Conservation (phyloP, 2,113 vertebrate species). For the Donacobius atricapilla region DNA sequence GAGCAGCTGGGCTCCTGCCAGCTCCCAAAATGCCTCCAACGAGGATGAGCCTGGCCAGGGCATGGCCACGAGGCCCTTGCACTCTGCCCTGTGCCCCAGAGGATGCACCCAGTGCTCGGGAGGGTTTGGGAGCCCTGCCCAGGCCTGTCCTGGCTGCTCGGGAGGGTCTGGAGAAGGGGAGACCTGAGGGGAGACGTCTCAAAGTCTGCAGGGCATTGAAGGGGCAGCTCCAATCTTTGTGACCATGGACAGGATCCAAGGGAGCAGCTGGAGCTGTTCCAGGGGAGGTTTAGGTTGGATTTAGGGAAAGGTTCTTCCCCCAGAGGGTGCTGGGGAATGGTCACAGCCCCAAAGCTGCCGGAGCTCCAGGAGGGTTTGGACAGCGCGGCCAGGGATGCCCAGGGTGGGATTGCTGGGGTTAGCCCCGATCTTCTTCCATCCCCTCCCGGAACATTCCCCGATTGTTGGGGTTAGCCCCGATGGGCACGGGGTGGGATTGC, state of each 20-base stretch:
- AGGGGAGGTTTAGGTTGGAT: accelerated
- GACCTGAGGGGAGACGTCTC: no score
- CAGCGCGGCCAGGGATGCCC: accelerated
- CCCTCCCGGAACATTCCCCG: accelerated
- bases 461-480: accelerated
- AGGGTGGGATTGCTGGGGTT: no score
- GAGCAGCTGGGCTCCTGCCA: not conserved
- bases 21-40: not conserved
- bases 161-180: not conserved
- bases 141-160: not conserved
- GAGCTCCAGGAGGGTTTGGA: not conserved
- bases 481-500: no score
- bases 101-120: not conserved
- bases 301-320: not conserved
- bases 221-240: not conserved
- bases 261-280: accelerated
- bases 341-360: not conserved
- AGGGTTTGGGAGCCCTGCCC: not conserved
- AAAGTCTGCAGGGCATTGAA: not conserved
- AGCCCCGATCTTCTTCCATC: not conserved
- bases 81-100: not conserved
- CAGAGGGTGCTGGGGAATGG: not conserved
- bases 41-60: not conserved
- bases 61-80: not conserved
- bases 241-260: not conserved